Base-by-base conservation (phyloP, 1,140 invertebrate species). In the Stegodyphus dumicola region DNA sequence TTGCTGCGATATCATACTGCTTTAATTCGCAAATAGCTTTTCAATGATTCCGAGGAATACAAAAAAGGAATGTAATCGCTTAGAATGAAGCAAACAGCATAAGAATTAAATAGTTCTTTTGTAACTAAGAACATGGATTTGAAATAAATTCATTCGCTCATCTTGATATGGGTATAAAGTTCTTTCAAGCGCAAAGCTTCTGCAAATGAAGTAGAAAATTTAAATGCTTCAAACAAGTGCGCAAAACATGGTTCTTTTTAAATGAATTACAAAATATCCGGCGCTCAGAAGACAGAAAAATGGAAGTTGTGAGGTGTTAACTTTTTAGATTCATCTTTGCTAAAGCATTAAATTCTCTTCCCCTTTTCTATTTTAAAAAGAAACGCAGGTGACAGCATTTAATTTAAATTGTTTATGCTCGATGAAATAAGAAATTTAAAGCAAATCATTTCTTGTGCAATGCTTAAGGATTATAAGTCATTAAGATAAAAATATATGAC, bases 161-260 rank as follows among this genome's bases (percentile, higher is more conserved):
- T 49, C 56, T 15, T 18, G 75, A 64, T 49, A 51, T 77, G 48
- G 18, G 75, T 77, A 65, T 10, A 66, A 65, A 77, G 17, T 7
- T 65, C 48, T 65, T 77, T 54, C 56, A 77, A n/a, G 75, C 75
- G 75, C 49, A 65, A 77, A 77, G 64, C n/a, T 49, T 48, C 15
- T 56, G 7, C 33, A 77, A 77, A 60, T 51, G 33, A 15, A 66
- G 75, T 60, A 56, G 60, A 77, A 53, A 18, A 65, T 49, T 65
- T 13, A 65, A 77, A 77, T 77, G 15, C 75, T 77, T 15, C 15
- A 49, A 56, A 9, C 75, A 18, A 15, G 54, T n/a, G 17, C 10
- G 13, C 11, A 49, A 51, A 56, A 52, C 53, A 33, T 54, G 65
- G 33, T 64, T 65, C 18, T 33, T 64, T 33, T 49, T 49, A 11